Conservation (phyloP, 2,797 vertebrate species). For the Coregonus ussuriensis region DNA sequence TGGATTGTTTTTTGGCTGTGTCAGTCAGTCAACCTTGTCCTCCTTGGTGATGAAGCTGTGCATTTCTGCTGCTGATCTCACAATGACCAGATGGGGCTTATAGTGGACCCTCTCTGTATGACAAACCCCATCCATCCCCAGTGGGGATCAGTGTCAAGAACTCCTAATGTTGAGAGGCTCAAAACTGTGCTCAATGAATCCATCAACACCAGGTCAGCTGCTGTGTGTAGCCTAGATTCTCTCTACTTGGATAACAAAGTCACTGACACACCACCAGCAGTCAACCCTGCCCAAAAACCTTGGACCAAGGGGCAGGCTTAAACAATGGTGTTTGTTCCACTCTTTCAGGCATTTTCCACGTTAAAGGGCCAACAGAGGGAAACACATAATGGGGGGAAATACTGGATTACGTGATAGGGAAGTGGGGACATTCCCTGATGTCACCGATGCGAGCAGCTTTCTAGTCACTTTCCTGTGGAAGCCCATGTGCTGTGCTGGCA, state of each 20-base stretch:
- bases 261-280: not conserved
- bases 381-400: conserved; percentile 72
- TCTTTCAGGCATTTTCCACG: conserved; percentile 69
- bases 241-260: conserved; percentile 20
- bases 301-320: conserved; percentile 28
- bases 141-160: not conserved
- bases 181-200: conserved; percentile 37
- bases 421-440: conserved; percentile 54
- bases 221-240: not conserved
- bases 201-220: conserved; percentile 36
- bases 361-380: conserved; percentile 39
- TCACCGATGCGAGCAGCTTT: conserved; percentile 32
- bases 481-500: conserved; percentile 24
- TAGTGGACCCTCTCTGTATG: conserved; percentile 6
- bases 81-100: conserved; percentile 11
- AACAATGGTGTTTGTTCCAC: conserved; percentile 70
- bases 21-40: conserved; percentile 37
- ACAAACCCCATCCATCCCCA: not conserved
- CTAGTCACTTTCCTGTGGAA: conserved; percentile 60
- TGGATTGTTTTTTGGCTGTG: conserved; percentile 38
- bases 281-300: conserved; percentile 21
- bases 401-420: conserved; percentile 61
- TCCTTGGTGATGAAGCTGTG: conserved; percentile 43
- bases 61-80: conserved; percentile 31
- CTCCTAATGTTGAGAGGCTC: not conserved